These are phyloP conservation scores for Hybognathus amarus DNA, from an alignment of 2,797 vertebrate species.

Conservation along the genomic window DNA sequence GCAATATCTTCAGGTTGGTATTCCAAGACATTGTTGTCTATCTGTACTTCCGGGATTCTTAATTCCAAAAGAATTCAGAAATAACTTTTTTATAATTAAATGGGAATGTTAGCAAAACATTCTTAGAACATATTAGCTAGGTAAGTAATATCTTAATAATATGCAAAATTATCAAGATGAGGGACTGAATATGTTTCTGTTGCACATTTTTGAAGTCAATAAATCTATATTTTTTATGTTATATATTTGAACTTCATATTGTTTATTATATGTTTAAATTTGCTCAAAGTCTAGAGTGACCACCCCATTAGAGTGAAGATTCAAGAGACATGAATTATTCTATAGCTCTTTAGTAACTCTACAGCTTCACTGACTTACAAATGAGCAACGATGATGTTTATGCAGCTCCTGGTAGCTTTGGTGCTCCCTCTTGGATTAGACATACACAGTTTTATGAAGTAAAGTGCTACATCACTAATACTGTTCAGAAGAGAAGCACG, in stretches of 20 bases:
- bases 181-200: not conserved
- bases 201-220: not conserved
- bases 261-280: not conserved
- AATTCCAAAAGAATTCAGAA: too few relatives aligned
- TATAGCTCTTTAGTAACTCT: constrained; percentile 7
- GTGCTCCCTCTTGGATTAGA: constrained; percentile 13
- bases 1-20: too few relatives aligned
- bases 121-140: too few relatives aligned
- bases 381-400: not conserved
- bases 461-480: constrained; percentile 7
- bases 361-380: constrained; percentile 4
- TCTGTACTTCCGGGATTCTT: too few relatives aligned
- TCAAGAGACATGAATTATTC: not conserved
- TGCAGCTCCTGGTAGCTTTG: constrained; percentile 1
- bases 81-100: too few relatives aligned
- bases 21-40: too few relatives aligned
- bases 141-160: not conserved
- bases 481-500: not conserved
- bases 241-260: not conserved
- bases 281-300: not conserved
- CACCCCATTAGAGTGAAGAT: not conserved
- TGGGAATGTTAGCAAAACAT: too few relatives aligned
- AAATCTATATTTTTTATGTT: not conserved
- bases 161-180: not conserved
- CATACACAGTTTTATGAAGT: not conserved